Percentiles rank a stretch among this genome's conserved stretches.
phyloP scores from a whole-genome alignment of 1,140 invertebrate species.

The Galleria mellonella region DNA sequence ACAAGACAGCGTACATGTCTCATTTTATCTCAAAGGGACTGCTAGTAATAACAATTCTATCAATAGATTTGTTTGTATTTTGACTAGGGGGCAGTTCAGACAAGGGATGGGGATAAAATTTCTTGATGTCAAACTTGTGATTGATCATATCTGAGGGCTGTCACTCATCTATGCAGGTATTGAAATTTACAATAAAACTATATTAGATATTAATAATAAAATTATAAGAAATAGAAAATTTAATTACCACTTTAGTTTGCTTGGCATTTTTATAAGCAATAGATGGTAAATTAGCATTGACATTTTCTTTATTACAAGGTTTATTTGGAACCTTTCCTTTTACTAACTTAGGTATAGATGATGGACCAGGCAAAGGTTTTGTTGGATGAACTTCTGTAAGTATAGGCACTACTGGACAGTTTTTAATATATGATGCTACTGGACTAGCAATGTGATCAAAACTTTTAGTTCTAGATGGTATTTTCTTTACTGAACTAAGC shows the following conservation, averaged over 20 bases:
- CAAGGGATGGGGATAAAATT: too few species aligned
- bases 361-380: slow-evolving; percentile 28
- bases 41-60: too few species aligned
- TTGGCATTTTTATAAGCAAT: slow-evolving; percentile 52
- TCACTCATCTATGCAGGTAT: too few species aligned
- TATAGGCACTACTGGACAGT: slow-evolving; percentile 39
- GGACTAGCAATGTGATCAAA: slow-evolving; percentile 50
- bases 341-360: slow-evolving; percentile 33
- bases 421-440: slow-evolving; percentile 48
- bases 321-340: slow-evolving; percentile 18
- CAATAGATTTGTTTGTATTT: too few species aligned
- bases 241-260: slow-evolving; percentile 43
- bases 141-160: too few species aligned
- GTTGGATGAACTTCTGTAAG: slow-evolving; percentile 44
- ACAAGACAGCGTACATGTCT: too few species aligned
- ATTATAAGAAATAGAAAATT: too few species aligned
- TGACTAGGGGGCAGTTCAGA: too few species aligned
- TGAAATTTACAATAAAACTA: too few species aligned
- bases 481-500: slow-evolving; percentile 25
- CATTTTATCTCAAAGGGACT: too few species aligned
- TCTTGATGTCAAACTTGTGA: too few species aligned
- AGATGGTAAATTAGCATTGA: slow-evolving; percentile 31
- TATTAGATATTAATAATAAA: too few species aligned
- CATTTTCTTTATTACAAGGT: slow-evolving; percentile 36
- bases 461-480: slow-evolving; percentile 24